A percentile compares a stretch with the other conserved stretches of the same genome.
Evolutionary conservation across 1,140 invertebrate species (phyloP).

Genomic region (Mycetomoellerius zeteki): DNA sequence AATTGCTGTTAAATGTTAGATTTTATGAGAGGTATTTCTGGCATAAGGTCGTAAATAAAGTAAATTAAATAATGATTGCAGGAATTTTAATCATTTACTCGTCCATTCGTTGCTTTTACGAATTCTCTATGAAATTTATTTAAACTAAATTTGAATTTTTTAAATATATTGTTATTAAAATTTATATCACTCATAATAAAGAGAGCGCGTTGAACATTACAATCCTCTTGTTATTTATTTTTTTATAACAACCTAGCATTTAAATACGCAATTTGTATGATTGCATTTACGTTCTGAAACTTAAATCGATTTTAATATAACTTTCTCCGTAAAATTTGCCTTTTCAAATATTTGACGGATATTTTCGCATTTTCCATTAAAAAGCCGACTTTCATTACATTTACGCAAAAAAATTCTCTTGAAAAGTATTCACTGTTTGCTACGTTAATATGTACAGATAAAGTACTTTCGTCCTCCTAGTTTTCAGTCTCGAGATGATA

Average conservation of each 20-base stretch:
- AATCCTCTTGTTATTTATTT: background rate
- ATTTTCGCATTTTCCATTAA: slow-evolving; percentile 4
- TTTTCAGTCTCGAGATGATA: background rate
- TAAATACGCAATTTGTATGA: background rate
- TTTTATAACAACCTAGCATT: background rate
- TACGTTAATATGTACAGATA: slow-evolving; percentile 21
- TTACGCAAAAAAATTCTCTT: slow-evolving; percentile 12
- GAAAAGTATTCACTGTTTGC: slow-evolving; percentile 10
- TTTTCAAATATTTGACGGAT: slow-evolving; percentile 17
- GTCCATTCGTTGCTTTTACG: background rate
- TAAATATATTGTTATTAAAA: background rate
- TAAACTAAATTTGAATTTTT: background rate
- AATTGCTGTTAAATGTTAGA: slow-evolving; percentile 42
- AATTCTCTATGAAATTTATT: background rate
- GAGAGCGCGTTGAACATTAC: background rate
- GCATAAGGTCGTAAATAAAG: background rate
- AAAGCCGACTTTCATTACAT: slow-evolving; percentile 1
- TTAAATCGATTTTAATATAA: slow-evolving; percentile 1
- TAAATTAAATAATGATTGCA: slow-evolving; percentile 15
- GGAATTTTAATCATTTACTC: background rate
- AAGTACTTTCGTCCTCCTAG: background rate
- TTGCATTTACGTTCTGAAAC: background rate
- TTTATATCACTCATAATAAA: background rate
- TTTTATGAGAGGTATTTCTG: background rate
- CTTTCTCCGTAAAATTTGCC: background rate